Base-by-base conservation (phyloP, 2,113 vertebrate genomes). In the Callipepla californica region DNA sequence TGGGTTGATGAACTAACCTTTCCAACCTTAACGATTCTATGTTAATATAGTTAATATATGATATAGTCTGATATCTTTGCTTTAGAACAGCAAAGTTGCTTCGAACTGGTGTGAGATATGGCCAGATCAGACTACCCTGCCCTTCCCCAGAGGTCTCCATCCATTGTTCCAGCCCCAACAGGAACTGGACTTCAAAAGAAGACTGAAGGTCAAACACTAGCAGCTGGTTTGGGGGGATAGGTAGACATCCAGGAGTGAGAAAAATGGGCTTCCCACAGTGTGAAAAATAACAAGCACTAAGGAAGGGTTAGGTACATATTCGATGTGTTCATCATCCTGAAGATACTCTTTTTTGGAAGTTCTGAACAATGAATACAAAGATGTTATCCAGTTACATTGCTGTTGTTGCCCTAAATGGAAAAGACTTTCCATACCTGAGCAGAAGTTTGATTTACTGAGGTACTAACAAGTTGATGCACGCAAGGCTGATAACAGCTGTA, bases 381-480 rank as follows among this genome's bases (percentile, higher is more conserved):
- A 28, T 48, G 13, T 20, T 55, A 18, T 34, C 80, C 55, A 11
- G 13, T 77, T n/a, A 62, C 7, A 22, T 28, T 82, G 51, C 9
- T 62, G 10, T 32, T 79, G 8, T 6, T 69, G 23, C 14, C 53
- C 15, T 20, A 45, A 22, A 48, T 38, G 23, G 50, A 62, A 79
- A 69, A 69, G 5, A 58, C 67, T n/a, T n/a, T 23, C 9, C 11
- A 22, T 8, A 42, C 70, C 28, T 90, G 36, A 78, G 58, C 15
- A 1, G 25, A 53, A 74, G 22, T 73, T 82, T 76, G 30, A 76
- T 20, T 20, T 63, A 8, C 5, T 34, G 22, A 89, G 61, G 42
- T 57, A 44, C 44, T 32, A 21, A 34, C 1, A 2, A 26, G 17
- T 51, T 61, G 62, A 48, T 23, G 32, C 0, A 3, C 7, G 2